Percentiles rank a stretch among this genome's conserved stretches.
Evolutionary conservation across 1,140 invertebrate species (phyloP).

Genomic region (Nylanderia fulva): DNA sequence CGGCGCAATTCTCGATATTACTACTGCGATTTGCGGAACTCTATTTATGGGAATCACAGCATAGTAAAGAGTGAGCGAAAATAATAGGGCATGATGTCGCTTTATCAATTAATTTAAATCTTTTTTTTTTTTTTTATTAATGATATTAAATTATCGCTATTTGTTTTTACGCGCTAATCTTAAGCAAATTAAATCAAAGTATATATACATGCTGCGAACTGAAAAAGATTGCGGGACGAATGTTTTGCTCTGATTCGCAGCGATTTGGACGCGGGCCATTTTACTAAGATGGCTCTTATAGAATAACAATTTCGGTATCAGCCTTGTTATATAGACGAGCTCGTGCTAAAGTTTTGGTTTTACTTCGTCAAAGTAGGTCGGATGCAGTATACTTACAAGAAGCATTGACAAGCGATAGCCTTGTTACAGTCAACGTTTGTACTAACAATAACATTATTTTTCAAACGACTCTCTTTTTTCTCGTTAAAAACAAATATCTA

Average conservation of each 20-base stretch:
- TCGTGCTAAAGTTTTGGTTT: constrained; percentile 36
- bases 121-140: neutral
- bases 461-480: neutral
- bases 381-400: neutral
- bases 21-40: neutral
- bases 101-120: neutral
- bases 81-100: neutral
- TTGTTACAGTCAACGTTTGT: neutral
- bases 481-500: neutral
- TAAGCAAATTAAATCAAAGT: neutral
- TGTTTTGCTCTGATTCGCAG: constrained; percentile 48
- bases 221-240: constrained; percentile 13
- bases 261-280: constrained; percentile 39
- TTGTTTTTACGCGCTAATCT: neutral
- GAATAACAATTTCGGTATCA: constrained; percentile 50
- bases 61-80: neutral
- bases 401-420: neutral
- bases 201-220: neutral
- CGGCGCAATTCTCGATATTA: neutral
- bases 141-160: constrained; percentile 11
- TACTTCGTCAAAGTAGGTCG: constrained; percentile 43
- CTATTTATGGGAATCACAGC: neutral
- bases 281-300: constrained; percentile 24
- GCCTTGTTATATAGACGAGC: constrained; percentile 37
- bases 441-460: constrained; percentile 21